A percentile compares a stretch with the other conserved stretches of the same genome.
Evolutionary conservation across 2,888 invertebrate genomes (phyloP).

Genomic region (Nymphalis polychloros): DNA sequence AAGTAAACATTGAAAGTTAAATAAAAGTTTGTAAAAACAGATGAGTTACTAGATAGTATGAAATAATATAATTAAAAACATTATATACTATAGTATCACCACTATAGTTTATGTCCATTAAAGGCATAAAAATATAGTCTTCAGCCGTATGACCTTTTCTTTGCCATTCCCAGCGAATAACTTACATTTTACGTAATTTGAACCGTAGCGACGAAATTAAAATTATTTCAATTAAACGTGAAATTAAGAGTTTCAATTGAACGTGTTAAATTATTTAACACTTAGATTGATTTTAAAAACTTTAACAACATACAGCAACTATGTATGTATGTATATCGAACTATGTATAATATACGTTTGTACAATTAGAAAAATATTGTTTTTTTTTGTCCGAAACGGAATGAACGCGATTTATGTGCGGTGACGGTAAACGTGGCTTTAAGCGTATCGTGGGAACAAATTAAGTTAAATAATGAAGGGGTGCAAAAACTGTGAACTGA

Average conservation of each 20-base stretch:
- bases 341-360: background rate
- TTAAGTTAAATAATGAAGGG: conserved; percentile 59
- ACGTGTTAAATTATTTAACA: conserved; percentile 16
- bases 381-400: background rate
- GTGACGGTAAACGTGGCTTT: conserved; percentile 12
- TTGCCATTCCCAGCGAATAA: no score
- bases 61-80: no score
- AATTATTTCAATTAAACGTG: no score
- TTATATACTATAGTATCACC: no score
- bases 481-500: conserved; percentile 77
- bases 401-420: background rate
- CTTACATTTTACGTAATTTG: conserved; percentile 30
- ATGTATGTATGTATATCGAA: background rate
- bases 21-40: no score
- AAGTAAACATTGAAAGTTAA: no score
- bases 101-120: no score
- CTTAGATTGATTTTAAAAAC: conserved; percentile 3
- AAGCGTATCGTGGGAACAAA: conserved; percentile 67
- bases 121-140: no score
- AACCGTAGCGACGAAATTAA: conserved; percentile 38
- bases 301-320: background rate
- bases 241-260: conserved; percentile 15
- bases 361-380: background rate
- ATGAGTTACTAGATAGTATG: no score
- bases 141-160: no score